phyloP scores from a whole-genome alignment of 1,140 invertebrate species.

The Venustaconcha ellipsiformis region DNA sequence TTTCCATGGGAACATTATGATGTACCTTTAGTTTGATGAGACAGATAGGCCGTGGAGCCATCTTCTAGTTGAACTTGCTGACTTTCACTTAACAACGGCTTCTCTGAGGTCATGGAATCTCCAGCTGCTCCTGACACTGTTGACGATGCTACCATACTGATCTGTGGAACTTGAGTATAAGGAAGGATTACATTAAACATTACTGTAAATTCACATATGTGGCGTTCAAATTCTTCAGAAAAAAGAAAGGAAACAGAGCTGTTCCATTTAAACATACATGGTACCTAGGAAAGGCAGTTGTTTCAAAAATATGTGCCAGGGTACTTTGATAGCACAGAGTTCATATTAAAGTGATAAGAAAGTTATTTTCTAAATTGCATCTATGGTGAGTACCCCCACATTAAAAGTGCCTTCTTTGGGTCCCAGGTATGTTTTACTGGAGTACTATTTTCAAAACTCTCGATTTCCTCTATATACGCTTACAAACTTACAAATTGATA shows the following conservation, averaged over 20 bases:
- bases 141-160: background rate
- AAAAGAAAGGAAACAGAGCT: background rate
- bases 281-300: too few species aligned
- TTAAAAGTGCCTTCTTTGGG: too few species aligned
- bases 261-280: too few species aligned
- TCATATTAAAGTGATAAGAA: too few species aligned
- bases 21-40: conserved; percentile 57
- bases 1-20: background rate
- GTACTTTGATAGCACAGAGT: too few species aligned
- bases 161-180: conserved; percentile 1
- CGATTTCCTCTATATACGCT: too few species aligned
- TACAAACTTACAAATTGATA: too few species aligned
- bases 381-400: too few species aligned
- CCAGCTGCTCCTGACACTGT: background rate
- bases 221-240: background rate
- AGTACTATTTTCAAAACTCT: too few species aligned
- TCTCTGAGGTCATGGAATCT: background rate
- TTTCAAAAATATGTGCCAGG: too few species aligned
- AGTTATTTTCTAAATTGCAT: too few species aligned
- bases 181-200: conserved; percentile 2
- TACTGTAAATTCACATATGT: conserved; percentile 9
- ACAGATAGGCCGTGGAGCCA: conserved; percentile 66
- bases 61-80: conserved; percentile 69
- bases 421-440: too few species aligned
- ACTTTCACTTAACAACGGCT: conserved; percentile 53